Conservation (phyloP, 2,113 vertebrate species). For the Coracopsis vasa region DNA sequence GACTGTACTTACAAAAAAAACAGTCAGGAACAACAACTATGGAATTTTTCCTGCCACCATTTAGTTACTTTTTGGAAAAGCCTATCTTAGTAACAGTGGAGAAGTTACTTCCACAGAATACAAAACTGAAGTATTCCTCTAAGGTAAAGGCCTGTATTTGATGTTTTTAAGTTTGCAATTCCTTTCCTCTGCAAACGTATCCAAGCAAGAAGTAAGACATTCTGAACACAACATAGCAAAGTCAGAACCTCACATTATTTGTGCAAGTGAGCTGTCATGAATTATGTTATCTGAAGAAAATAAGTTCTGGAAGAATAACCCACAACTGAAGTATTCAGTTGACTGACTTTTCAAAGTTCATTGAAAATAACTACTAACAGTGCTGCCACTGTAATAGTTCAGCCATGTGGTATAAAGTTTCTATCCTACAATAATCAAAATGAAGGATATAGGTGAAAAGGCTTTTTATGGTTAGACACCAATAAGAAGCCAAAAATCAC, state of each 20-base stretch:
- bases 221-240: not conserved
- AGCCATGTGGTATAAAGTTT: not conserved
- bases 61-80: not conserved
- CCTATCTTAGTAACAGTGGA: not conserved
- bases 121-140: not conserved
- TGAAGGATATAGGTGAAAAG: not conserved
- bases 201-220: not conserved
- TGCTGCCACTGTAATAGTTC: not conserved
- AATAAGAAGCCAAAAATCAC: not conserved
- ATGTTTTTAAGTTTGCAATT: not conserved
- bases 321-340: not conserved
- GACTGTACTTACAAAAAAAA: not conserved
- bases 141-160: not conserved
- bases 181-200: not conserved
- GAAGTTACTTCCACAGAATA: not conserved
- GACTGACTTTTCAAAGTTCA: not conserved
- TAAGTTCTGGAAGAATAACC: not conserved
- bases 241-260: not conserved
- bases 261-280: not conserved
- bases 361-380: not conserved
- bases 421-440: not conserved
- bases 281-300: conserved; percentile 5
- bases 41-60: not conserved
- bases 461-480: not conserved
- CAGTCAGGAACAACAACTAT: not conserved